These are phyloP conservation scores for Drosophila koepferae DNA, from an alignment of 2,888 invertebrate genomes.

Conservation along the genomic window DNA sequence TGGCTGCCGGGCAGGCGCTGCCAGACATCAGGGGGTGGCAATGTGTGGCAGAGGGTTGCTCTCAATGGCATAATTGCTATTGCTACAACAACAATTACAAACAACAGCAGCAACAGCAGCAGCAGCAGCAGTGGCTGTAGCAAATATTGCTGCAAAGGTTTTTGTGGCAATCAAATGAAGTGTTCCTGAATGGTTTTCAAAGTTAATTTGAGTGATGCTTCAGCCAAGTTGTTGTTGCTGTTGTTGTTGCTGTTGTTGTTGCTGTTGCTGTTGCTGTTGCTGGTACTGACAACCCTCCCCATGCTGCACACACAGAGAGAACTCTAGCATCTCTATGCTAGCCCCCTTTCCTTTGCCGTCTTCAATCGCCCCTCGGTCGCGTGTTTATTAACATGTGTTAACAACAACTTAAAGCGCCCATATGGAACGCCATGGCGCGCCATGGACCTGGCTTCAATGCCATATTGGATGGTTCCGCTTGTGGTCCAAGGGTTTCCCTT, in stretches of 20 bases:
- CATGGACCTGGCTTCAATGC: conserved; percentile 6
- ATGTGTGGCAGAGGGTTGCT: conserved; percentile 44
- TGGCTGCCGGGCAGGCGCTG: conserved; percentile 61
- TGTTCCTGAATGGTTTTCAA: conserved; percentile 85
- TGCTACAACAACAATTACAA: conserved; percentile 81
- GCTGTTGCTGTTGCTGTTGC: conserved; percentile 25
- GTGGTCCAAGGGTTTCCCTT: conserved; percentile 41
- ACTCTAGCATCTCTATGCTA: neutral
- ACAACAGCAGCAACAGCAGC: conserved; percentile 57
- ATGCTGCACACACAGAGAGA: conserved; percentile 1
- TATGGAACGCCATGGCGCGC: conserved; percentile 57
- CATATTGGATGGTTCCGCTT: conserved; percentile 51
- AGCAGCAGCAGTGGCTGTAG: conserved; percentile 28
- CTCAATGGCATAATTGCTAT: conserved; percentile 83
- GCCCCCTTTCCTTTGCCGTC: neutral
- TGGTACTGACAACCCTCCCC: conserved; percentile 72
- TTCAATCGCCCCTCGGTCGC: conserved; percentile 52
- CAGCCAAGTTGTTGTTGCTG: conserved; percentile 46
- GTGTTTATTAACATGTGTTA: conserved; percentile 82
- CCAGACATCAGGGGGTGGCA: conserved; percentile 12
- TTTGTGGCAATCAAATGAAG: conserved; percentile 84
- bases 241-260: too few species aligned
- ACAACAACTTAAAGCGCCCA: conserved; percentile 81
- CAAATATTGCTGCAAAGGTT: conserved; percentile 54
- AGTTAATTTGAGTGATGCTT: conserved; percentile 84